Evolutionary conservation across 2,113 vertebrate genomes (phyloP), one percentile per base, ranked within the genome.

Genomic region (Eretmochelys imbricata): DNA sequence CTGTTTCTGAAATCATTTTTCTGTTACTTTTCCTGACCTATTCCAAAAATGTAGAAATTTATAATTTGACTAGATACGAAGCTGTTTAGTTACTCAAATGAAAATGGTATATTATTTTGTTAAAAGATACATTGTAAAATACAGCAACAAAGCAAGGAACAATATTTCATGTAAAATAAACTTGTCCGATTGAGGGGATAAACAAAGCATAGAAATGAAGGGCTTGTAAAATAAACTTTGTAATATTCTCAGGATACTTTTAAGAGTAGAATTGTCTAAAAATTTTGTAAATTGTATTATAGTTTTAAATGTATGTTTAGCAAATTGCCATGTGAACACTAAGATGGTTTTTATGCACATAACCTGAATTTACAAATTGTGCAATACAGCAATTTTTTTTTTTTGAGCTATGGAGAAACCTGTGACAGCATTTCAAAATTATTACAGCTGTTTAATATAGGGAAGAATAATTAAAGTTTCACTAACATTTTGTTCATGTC

Each of bases 231-330:
- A 97, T 59, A 95, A 98, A 97, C 96, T 98, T 98, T 98, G 95
- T 98, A 98, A 98, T 97, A 98, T 98, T 97, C 98, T 99, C 98
- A 99, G 98, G 98, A 98, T 98, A 97, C 97, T 97, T 98, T 98
- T 98, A 98, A 97, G 96, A 98, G 95, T 98, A 98, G 97, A 97
- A 75, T 97, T 97, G 94, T 97, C 98, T 96, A 57, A 97, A 97
- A 98, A 98, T 98, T 98, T 98, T 98, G 93, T 99, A 98, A 98
- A 98, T 98, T 96, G 90, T 98, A 98, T 97, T 98, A 97, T 97
- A 86, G 98, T 98, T 98, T 98, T 97, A 98, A 98, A 96, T 98
- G 95, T 98, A 94, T 93, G 96, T 97, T 98, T 94, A 7, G 89
- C 93, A 97, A 95, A 96, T 95, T 98, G 91, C 96, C 94, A 95